These are phyloP conservation scores for Morphnarchus princeps DNA, from an alignment of 2,113 vertebrate species.

Conservation along the genomic window DNA sequence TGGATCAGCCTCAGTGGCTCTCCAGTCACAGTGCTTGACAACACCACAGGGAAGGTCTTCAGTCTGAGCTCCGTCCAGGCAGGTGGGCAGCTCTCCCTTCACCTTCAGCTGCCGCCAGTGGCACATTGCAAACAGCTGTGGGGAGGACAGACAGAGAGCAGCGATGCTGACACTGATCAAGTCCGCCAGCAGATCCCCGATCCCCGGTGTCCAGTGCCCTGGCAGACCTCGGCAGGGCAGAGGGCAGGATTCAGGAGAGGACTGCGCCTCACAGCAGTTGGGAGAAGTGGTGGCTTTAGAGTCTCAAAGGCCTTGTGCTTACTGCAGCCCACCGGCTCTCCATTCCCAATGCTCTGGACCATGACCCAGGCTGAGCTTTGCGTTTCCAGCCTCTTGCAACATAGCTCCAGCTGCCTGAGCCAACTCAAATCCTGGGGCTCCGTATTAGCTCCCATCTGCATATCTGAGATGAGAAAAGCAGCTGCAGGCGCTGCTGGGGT, in stretches of 20 bases:
- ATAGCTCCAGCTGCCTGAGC: not conserved
- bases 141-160: not conserved
- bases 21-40: not conserved
- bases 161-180: not conserved
- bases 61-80: not conserved
- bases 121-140: not conserved
- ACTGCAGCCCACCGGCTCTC: not conserved
- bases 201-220: not conserved
- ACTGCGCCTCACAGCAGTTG: not conserved
- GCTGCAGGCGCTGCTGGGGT: not conserved
- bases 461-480: not conserved
- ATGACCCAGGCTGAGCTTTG: not conserved
- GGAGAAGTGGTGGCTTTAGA: not conserved
- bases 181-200: not conserved
- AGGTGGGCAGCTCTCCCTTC: not conserved
- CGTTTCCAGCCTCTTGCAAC: not conserved
- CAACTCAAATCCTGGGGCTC: rapidly evolving
- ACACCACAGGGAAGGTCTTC: not conserved
- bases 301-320: not conserved
- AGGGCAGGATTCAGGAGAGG: not conserved
- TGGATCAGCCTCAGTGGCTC: not conserved
- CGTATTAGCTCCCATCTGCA: not conserved
- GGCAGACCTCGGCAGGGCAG: not conserved
- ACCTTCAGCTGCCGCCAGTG: not conserved
- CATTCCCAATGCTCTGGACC: not conserved